Conservation (phyloP, 2,797 vertebrate genomes). For the Coregonus sp. region DNA sequence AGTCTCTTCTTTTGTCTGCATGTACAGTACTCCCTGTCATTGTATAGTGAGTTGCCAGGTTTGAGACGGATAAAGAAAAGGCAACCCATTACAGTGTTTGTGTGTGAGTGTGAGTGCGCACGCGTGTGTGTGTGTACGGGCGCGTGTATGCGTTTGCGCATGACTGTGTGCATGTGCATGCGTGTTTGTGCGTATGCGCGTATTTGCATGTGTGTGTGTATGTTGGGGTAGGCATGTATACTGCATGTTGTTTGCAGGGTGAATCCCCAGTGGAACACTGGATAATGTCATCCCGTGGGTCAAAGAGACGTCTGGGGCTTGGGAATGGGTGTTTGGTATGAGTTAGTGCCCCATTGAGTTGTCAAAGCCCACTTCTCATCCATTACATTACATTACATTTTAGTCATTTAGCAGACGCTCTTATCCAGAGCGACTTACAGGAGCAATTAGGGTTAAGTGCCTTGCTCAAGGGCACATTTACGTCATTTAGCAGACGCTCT, state of each 20-base stretch:
- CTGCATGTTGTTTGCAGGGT: constrained; percentile 54
- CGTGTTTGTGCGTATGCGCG: too few species aligned
- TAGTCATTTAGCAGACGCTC: too few species aligned
- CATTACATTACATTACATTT: constrained; percentile 43
- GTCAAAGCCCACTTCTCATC: constrained; percentile 67
- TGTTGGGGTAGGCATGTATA: constrained; percentile 41
- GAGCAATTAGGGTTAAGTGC: too few species aligned
- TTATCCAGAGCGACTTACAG: too few species aligned
- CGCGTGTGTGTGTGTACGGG: too few species aligned
- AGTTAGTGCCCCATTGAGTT: constrained; percentile 72
- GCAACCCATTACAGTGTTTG: constrained; percentile 35
- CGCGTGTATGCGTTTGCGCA: too few species aligned
- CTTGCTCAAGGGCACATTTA: too few species aligned
- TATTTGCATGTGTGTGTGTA: neutral
- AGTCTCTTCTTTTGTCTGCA: constrained; percentile 78
- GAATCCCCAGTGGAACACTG: constrained; percentile 68
- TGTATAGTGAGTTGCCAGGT: constrained; percentile 70
- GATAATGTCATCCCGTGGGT: constrained; percentile 65
- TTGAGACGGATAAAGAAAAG: constrained; percentile 50
- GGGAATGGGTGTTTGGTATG: constrained; percentile 67
- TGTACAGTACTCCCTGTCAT: constrained; percentile 77
- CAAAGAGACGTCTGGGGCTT: constrained; percentile 69
- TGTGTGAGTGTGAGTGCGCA: neutral
- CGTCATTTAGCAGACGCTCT: too few species aligned
- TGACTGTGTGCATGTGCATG: too few species aligned